phyloP scores from a whole-genome alignment of 2,113 vertebrate genomes.

The Australoheros scitulus region DNA sequence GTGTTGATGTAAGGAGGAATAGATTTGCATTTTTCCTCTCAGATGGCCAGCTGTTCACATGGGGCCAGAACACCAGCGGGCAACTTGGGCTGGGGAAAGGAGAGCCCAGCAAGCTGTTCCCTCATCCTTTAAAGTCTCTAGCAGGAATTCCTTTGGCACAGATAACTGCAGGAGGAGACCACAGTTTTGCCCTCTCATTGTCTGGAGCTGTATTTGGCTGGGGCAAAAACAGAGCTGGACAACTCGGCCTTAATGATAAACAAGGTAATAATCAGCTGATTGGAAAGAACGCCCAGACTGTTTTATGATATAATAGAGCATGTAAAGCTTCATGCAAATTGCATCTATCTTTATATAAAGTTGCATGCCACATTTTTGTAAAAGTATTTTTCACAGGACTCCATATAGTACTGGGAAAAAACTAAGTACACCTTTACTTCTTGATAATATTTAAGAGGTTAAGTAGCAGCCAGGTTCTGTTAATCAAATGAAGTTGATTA shows the following conservation, averaged over 20 bases:
- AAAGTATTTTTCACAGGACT: background rate
- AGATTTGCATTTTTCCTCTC: background rate
- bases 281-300: background rate
- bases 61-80: constrained; percentile 87
- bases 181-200: constrained; percentile 86
- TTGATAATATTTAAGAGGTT: background rate
- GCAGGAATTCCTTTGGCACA: constrained; percentile 86
- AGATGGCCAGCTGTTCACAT: constrained; percentile 90
- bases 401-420: background rate
- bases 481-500: background rate
- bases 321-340: background rate
- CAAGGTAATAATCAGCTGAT: constrained; percentile 73
- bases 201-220: constrained; percentile 91
- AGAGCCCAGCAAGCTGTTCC: constrained; percentile 55
- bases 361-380: too few relatives aligned
- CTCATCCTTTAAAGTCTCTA: constrained; percentile 83
- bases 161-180: constrained; percentile 88
- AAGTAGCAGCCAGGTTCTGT: background rate
- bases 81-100: constrained; percentile 87
- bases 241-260: constrained; percentile 90
- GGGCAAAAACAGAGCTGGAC: constrained; percentile 90
- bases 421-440: background rate
- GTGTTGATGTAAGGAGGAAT: background rate
- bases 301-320: background rate
- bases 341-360: too few relatives aligned